These are phyloP conservation scores for Falco novaeseelandiae DNA, from an alignment of 2,797 vertebrate species.

Conservation along the genomic window DNA sequence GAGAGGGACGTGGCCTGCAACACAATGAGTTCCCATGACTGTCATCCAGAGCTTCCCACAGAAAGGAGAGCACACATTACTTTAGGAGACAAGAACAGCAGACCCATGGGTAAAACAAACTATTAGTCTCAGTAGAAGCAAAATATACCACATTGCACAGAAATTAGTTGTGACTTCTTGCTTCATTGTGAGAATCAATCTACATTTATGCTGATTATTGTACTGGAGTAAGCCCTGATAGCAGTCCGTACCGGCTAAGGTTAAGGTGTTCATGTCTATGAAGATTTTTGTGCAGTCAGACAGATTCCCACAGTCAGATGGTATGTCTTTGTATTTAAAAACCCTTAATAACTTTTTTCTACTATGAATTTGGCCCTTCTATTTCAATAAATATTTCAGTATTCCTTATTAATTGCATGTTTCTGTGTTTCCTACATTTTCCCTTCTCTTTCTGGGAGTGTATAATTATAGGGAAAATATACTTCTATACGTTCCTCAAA, in stretches of 20 bases:
- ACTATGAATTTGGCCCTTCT: background rate
- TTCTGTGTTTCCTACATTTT: background rate
- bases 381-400: background rate
- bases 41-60: conserved; percentile 22
- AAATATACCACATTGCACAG: background rate
- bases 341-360: background rate
- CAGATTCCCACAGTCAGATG: background rate
- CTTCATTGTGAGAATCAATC: background rate
- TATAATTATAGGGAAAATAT: background rate
- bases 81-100: background rate
- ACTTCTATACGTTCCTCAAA: background rate
- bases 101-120: background rate
- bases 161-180: background rate
- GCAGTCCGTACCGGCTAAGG: background rate
- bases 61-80: background rate
- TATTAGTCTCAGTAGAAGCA: background rate
- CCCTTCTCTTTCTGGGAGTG: background rate
- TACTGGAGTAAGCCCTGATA: background rate
- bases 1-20: background rate
- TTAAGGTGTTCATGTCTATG: background rate
- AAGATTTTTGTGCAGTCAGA: background rate
- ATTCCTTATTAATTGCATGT: background rate
- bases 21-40: conserved; percentile 17
- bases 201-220: background rate
- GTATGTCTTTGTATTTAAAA: background rate